phyloP scores from a whole-genome alignment of 2,888 invertebrate species.

The Cephus runcator region DNA sequence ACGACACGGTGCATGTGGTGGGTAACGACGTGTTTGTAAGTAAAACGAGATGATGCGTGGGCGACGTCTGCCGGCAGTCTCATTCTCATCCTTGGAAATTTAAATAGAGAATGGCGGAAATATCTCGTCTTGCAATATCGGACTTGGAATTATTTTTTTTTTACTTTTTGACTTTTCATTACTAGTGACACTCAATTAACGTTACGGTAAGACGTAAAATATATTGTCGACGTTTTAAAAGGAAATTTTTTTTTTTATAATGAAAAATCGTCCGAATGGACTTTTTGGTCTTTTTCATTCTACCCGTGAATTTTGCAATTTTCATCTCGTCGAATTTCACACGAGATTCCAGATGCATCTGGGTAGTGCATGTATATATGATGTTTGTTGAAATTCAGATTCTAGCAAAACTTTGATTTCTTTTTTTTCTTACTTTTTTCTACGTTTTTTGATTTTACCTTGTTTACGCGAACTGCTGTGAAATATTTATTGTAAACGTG shows the following conservation, averaged over 20 bases:
- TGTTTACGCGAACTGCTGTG: too few species aligned
- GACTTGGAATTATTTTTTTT: background rate
- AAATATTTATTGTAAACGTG: background rate
- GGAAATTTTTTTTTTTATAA: background rate
- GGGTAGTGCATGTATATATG: background rate
- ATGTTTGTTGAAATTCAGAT: background rate
- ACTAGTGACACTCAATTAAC: background rate
- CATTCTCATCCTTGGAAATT: background rate
- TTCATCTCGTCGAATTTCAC: background rate
- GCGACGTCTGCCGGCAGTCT: background rate
- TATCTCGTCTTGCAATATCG: background rate
- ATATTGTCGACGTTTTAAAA: background rate
- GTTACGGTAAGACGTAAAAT: background rate
- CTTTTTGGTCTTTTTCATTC: background rate
- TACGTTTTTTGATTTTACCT: too few species aligned
- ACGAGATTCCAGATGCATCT: background rate
- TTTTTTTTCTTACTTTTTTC: background rate
- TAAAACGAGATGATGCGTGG: background rate
- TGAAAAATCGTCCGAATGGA: too few species aligned
- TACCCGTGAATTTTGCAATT: too few species aligned
- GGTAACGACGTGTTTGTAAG: too few species aligned
- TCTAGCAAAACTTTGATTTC: background rate
- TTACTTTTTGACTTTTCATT: background rate
- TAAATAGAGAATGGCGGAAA: background rate
- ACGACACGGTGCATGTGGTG: background rate